Evolutionary conservation across 1,140 invertebrate species (phyloP).

Genomic region (Aricia agestis): DNA sequence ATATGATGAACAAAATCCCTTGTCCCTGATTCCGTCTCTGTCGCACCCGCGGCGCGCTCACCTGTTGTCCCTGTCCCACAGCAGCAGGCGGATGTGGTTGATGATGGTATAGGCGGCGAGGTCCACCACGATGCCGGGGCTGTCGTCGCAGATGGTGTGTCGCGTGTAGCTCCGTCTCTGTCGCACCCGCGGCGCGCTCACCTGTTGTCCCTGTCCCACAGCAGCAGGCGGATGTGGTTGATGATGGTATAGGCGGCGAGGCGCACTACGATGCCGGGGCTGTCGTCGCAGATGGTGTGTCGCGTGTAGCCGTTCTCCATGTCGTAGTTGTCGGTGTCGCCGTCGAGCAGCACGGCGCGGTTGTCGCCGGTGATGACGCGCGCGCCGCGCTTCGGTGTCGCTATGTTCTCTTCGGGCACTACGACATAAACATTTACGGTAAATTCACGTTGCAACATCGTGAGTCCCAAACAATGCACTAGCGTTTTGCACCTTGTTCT

Average conservation of each 20-base stretch:
- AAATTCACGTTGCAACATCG: too few species aligned
- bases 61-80: constrained; percentile 96
- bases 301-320: constrained; percentile 95
- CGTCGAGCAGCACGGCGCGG: constrained; percentile 89
- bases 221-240: constrained; percentile 93
- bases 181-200: constrained; percentile 11
- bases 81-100: constrained; percentile 87
- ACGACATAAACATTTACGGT: background rate
- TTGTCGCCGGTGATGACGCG: constrained; percentile 92
- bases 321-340: constrained; percentile 91
- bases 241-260: constrained; percentile 92
- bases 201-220: constrained; percentile 96
- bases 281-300: constrained; percentile 92
- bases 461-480: too few species aligned
- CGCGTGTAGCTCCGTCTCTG: constrained; percentile 82
- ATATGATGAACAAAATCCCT: too few species aligned
- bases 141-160: constrained; percentile 92
- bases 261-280: constrained; percentile 91
- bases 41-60: constrained; percentile 10
- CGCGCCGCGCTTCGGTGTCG: constrained; percentile 85
- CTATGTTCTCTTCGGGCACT: constrained; percentile 95
- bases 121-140: constrained; percentile 91
- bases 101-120: constrained; percentile 92
- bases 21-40: too few species aligned
- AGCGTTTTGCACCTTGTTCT: too few species aligned